A percentile compares a stretch with the other conserved stretches of the same genome.
Evolutionary conservation across 1,140 invertebrate genomes (phyloP).

Genomic region (Diorhabda carinulata): DNA sequence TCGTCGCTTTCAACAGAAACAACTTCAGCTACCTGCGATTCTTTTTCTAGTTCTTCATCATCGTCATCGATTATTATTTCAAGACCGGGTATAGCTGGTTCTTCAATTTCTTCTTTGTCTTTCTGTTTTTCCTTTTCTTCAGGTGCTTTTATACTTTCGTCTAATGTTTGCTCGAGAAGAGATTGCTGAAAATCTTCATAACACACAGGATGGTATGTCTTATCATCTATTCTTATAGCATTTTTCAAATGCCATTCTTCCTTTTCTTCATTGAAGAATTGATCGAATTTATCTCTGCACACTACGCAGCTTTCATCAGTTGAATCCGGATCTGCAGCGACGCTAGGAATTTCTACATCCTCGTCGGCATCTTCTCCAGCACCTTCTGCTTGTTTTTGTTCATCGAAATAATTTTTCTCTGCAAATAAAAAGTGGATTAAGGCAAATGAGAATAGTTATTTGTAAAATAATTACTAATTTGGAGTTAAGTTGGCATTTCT

Average conservation of each 20-base stretch:
- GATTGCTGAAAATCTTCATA: constrained; percentile 77
- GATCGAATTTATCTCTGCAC: constrained; percentile 87
- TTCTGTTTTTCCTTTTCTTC: constrained; percentile 12
- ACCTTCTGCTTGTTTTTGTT: constrained; percentile 50
- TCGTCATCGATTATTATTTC: constrained; percentile 44
- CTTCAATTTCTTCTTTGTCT: constrained; percentile 10
- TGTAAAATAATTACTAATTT: no score
- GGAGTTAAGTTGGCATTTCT: no score
- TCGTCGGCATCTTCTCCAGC: constrained; percentile 49
- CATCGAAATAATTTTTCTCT: constrained; percentile 88
- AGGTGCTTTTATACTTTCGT: constrained; percentile 26
- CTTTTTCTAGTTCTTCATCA: constrained; percentile 39
- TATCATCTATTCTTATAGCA: constrained; percentile 71
- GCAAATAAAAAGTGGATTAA: constrained; percentile 28
- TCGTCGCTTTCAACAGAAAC: constrained; percentile 38
- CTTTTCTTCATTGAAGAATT: constrained; percentile 91
- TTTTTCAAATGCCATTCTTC: constrained; percentile 93
- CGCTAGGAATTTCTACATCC: constrained; percentile 58
- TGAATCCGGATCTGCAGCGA: constrained; percentile 56
- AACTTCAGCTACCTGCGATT: constrained; percentile 36
- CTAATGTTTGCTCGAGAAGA: constrained; percentile 32
- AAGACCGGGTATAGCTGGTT: constrained; percentile 35
- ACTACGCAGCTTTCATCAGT: constrained; percentile 72
- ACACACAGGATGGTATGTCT: constrained; percentile 87
- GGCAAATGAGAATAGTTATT: no score